Conservation (phyloP, 2,888 invertebrate species). For the Ryuthela nishihirai region DNA sequence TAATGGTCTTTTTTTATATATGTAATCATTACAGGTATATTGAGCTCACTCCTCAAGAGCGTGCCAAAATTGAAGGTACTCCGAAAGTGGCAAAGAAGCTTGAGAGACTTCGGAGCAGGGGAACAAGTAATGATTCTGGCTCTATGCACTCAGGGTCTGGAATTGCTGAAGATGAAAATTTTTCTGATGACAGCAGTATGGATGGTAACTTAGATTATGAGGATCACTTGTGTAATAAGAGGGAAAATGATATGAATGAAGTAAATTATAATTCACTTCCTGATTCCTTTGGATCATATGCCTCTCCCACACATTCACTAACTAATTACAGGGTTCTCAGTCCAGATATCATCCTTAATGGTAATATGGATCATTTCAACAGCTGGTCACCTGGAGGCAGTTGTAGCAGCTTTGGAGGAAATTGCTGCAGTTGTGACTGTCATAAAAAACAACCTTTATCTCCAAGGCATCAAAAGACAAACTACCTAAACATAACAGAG, state of each 20-base stretch:
- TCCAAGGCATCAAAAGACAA: slow-evolving; percentile 33
- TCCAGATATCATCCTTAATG: slow-evolving; percentile 32
- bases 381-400: slow-evolving; percentile 36
- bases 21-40: slow-evolving; percentile 62
- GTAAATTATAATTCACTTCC: slow-evolving; percentile 31
- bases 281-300: slow-evolving; percentile 28
- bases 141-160: slow-evolving; percentile 39
- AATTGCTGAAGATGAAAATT: slow-evolving; percentile 35
- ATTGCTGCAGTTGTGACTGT: slow-evolving; percentile 38
- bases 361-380: slow-evolving; percentile 22
- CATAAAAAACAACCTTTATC: slow-evolving; percentile 29
- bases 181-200: slow-evolving; percentile 35
- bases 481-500: slow-evolving; percentile 55
- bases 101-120: slow-evolving; percentile 63
- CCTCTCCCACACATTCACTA: slow-evolving; percentile 35
- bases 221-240: slow-evolving; percentile 33
- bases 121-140: slow-evolving; percentile 35
- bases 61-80: slow-evolving; percentile 83
- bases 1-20: too few relatives aligned
- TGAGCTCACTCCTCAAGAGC: slow-evolving; percentile 86
- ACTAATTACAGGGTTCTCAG: slow-evolving; percentile 22
- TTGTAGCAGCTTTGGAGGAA: slow-evolving; percentile 16
- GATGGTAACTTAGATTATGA: slow-evolving; percentile 42
- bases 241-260: slow-evolving; percentile 32
- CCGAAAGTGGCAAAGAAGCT: slow-evolving; percentile 89